phyloP scores from a whole-genome alignment of 2,888 invertebrate species.

The Pteria penguin region DNA sequence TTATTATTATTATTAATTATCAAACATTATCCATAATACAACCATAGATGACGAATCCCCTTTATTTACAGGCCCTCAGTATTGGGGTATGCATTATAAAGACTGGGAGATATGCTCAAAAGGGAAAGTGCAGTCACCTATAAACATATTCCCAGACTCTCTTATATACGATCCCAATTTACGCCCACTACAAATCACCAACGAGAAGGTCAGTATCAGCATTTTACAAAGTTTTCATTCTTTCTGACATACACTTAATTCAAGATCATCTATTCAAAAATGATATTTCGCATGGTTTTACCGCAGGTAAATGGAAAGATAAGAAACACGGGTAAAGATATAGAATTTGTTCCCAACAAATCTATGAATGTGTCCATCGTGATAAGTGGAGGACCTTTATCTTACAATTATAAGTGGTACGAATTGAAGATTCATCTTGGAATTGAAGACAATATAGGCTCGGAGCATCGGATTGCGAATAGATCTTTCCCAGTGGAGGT shows the following conservation, averaged over 20 bases:
- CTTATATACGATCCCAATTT: slow-evolving; percentile 97
- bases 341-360: neutral
- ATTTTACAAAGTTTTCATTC: too few relatives aligned
- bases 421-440: slow-evolving; percentile 29
- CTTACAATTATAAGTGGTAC: slow-evolving; percentile 16
- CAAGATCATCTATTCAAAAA: too few relatives aligned
- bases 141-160: slow-evolving; percentile 95
- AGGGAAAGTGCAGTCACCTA: slow-evolving; percentile 97
- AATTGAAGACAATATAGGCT: slow-evolving; percentile 5
- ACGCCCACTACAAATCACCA: slow-evolving; percentile 93
- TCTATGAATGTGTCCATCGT: neutral
- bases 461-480: slow-evolving; percentile 20
- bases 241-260: too few relatives aligned
- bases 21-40: too few relatives aligned
- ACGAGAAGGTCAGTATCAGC: slow-evolving; percentile 92
- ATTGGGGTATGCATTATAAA: slow-evolving; percentile 98
- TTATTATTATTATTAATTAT: too few relatives aligned
- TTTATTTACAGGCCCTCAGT: slow-evolving; percentile 91
- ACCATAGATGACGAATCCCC: too few relatives aligned
- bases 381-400: slow-evolving; percentile 23
- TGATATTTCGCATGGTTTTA: neutral
- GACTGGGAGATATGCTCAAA: slow-evolving; percentile 99
- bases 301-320: slow-evolving; percentile 9
- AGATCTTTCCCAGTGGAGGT: slow-evolving; percentile 23
- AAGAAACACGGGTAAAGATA: slow-evolving; percentile 24